Evolutionary conservation across 1,140 invertebrate genomes (phyloP), one percentile per base, ranked within the genome.

Genomic region (Goniozus legneri): DNA sequence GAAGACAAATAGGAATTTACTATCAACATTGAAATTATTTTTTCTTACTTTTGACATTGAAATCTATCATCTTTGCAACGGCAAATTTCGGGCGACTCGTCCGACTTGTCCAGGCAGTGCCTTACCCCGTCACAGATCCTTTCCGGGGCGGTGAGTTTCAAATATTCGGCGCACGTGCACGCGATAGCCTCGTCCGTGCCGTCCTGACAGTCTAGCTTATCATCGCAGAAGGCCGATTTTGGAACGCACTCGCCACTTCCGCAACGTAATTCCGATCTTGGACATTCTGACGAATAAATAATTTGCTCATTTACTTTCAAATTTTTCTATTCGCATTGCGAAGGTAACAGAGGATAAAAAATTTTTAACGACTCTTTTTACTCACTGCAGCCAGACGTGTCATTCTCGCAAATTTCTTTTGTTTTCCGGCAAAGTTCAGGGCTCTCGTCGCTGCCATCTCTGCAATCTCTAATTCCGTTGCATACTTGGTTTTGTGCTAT

Each of bases 81-180:
- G 56, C 88, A 91, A 3, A 77, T 68, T 22, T 72, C 63, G 0
- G 80, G 79, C 46, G 81, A 79, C 69, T 94, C 91, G 65, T 94
- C 91, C 20, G 79, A 82, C 58, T 86, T 84, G 63, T 93, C 90
- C 33, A 77, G 75, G 62, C 92, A 95, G 64, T 93, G 83, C 18
- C 85, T 72, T 3, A 84, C 75, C 7, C 88, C 87, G 68, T 94
- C 87, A 65, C 92, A 94, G 20, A 91, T 70, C 44, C 80, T 79
- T 3, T 78, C 70, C 7, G 84, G 83, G 50, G 77, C 67, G 0
- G 84, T 83, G 10, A 85, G 71, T 43, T 79, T 78, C 41, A 91
- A 62, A 62, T 87, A 91, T 22, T 79, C 74, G 2, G 77, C 77
- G 54, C 88, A 90, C 13, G 73, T 83, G 37, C 85, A 86, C 1